phyloP scores from a whole-genome alignment of 2,797 vertebrate genomes.

The Borostomias antarcticus region DNA sequence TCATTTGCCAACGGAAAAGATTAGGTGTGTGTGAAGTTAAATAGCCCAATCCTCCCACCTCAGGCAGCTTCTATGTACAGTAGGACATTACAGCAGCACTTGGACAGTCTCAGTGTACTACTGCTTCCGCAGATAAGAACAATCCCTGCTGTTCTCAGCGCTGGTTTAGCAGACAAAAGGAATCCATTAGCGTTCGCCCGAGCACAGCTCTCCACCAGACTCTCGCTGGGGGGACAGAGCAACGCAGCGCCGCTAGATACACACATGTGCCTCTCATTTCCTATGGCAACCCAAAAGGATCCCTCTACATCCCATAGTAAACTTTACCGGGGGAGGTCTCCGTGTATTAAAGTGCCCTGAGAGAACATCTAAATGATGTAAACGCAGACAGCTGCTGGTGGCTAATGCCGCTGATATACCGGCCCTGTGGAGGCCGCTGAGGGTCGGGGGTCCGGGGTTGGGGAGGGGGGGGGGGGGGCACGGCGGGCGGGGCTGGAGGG shows the following conservation, averaged over 20 bases:
- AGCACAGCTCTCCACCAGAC: conserved; percentile 64
- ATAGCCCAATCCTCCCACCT: conserved; percentile 20
- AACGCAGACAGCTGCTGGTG: conserved; percentile 92
- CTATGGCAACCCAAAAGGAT: conserved; percentile 71
- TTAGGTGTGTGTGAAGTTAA: conserved; percentile 49
- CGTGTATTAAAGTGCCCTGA: conserved; percentile 85
- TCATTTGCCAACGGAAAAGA: conserved; percentile 58
- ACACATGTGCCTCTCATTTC: conserved; percentile 79
- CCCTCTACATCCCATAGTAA: conserved; percentile 82
- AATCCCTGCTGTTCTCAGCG: conserved; percentile 7
- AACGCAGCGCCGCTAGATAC: conserved; percentile 40
- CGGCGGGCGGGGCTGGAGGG: too few relatives aligned
- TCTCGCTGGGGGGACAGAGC: conserved; percentile 49
- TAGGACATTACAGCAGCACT: conserved; percentile 21
- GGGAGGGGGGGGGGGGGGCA: too few relatives aligned
- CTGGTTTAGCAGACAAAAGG: conserved; percentile 68
- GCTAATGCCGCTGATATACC: conserved; percentile 77
- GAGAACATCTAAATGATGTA: conserved; percentile 80
- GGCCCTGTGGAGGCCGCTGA: conserved; percentile 57
- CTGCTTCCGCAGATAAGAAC: not conserved
- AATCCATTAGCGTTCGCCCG: conserved; percentile 71
- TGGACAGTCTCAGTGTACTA: conserved; percentile 10
- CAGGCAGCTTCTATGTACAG: conserved; percentile 13
- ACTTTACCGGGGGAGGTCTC: conserved; percentile 83
- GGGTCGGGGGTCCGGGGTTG: too few relatives aligned